A percentile compares a stretch with the other conserved stretches of the same genome.
These are phyloP conservation scores for Pasiphila rectangulata DNA, from an alignment of 2,888 invertebrate species.

Conservation along the genomic window DNA sequence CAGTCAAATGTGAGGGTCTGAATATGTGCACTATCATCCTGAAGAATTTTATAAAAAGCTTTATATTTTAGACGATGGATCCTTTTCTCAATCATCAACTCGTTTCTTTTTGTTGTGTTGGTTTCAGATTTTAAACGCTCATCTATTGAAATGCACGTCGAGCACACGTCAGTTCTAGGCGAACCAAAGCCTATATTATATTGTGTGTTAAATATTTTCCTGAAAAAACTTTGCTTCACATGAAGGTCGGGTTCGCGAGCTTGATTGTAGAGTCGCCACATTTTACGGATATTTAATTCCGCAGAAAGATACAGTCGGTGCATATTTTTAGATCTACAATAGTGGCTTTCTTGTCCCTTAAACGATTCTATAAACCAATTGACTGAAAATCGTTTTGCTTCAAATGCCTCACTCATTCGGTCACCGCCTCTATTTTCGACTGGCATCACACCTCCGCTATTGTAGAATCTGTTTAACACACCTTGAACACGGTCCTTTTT, in stretches of 20 bases:
- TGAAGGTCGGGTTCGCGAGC: constrained; percentile 7
- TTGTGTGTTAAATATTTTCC: constrained; percentile 20
- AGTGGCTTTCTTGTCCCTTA: constrained; percentile 17
- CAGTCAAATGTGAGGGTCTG: constrained; percentile 33
- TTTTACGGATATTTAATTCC: constrained; percentile 26
- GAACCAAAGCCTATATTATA: constrained; percentile 30
- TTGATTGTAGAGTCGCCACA: constrained; percentile 26
- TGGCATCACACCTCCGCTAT: constrained; percentile 13
- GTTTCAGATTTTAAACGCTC: constrained; percentile 30
- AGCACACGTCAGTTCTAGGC: constrained; percentile 27
- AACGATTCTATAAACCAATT: constrained; percentile 24
- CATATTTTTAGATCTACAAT: constrained; percentile 1
- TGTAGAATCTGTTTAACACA: constrained; percentile 16
- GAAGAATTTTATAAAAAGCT: constrained; percentile 29
- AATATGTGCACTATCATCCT: constrained; percentile 25
- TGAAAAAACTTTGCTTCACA: constrained; percentile 25
- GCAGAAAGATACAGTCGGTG: constrained; percentile 18
- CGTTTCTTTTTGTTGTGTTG: constrained; percentile 22
- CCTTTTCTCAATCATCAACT: constrained; percentile 25
- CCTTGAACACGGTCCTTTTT: constrained; percentile 18
- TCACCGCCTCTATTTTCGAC: constrained; percentile 28
- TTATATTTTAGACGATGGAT: constrained; percentile 31
- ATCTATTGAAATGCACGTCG: constrained; percentile 25
- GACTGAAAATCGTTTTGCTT: constrained; percentile 24
- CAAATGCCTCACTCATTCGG: constrained; percentile 12